Evolutionary conservation across 1,140 invertebrate species (phyloP), one percentile per base, ranked within the genome.

Genomic region (Diachasmimorpha longicaudata): DNA sequence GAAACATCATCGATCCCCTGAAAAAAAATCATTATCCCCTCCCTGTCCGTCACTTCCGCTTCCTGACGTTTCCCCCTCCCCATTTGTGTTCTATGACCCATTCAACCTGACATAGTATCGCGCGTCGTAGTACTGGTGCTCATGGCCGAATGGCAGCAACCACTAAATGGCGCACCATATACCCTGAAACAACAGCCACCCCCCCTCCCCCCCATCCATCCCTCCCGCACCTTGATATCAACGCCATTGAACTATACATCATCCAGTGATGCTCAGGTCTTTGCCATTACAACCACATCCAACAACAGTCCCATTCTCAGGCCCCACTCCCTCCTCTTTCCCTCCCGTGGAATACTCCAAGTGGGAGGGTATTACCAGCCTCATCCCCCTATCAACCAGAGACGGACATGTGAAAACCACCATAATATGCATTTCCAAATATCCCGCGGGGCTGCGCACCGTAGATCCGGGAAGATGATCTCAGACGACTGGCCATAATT

Each of bases 241-340:
- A 48, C 73, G 31, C 44, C 67, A 23, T 46, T 19, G 19, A 63
- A 42, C 74, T 70, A 75, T 75, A 75, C 68, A 75, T 70, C 73
- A 74, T 48, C 13, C 42, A 52, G 74, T 75, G 68, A 70, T 75
- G 55, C 74, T 70, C 46, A 10, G 67, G 67, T 68, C n/a, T 10
- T 72, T 9, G 42, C 42, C 67, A 44, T 66, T 67, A 42, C 36
- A 67, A 46, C 39, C 63, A 46, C 52, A 11, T 46, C 39, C 52
- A 58, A n/a, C 52, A 58, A 21, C n/a, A 25, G 58, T 63, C 58
- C 58, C 23, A 25, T 13, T 21, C 11, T 63, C 14, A 13, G 58
- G 23, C 58, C 23, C 23, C 10, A 9, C 19, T 36, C n/a, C 4
- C 9, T 4, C 23, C 63, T 31, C 31, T 31, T 31, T 31, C 63